Base-by-base conservation (phyloP, 2,113 vertebrate species). In the Nycticorax nycticorax region DNA sequence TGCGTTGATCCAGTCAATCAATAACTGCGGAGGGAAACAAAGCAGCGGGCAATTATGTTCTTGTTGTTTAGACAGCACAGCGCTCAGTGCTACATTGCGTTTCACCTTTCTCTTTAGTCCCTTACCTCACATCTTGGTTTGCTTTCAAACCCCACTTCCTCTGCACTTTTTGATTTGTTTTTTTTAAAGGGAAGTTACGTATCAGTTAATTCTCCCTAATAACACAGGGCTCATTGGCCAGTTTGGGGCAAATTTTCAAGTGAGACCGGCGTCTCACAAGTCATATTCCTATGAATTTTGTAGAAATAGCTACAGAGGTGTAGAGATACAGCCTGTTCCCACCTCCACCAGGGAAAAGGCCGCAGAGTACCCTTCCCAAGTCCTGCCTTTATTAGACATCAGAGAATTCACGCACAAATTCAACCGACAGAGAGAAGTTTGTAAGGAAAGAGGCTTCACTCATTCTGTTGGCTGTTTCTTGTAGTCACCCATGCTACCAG, bases 1-100 rank as follows among this genome's bases (percentile, higher is more conserved):
- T 21, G 50, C 63, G 85, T 99, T 99, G 97, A 99, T 98, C 99
- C 99, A 99, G 23, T 97, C 97, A 24, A 98, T 66, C 97, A 99
- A 64, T 9, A 97, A 90, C 99, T 99, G 96, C 5, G 4, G 68
- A 66, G 41, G 43, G 53, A 94, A 84, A 43, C 14, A 72, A 83
- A 84, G 50, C 28, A 68, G 15, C 27, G 39, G 48, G 15, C 30
- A 75, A 20, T 64, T 13, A 5, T 1, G 48, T 24, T 66, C 26
- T 55, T 66, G 10, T 30, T 71, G 21, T 60, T 85, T 5, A 47
- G 27, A 76, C 23, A 48, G 9, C 3, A 39, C 0, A 59, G 56
- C 19, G 15, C 33, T 33, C 5, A 0, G n/a, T 24, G 21, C 20
- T 48, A 4, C 9, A 8, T 6, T 48, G 28, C 37, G 7, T 37